Conservation (phyloP, 2,888 invertebrate genomes). For the Stratiomys singularior region DNA sequence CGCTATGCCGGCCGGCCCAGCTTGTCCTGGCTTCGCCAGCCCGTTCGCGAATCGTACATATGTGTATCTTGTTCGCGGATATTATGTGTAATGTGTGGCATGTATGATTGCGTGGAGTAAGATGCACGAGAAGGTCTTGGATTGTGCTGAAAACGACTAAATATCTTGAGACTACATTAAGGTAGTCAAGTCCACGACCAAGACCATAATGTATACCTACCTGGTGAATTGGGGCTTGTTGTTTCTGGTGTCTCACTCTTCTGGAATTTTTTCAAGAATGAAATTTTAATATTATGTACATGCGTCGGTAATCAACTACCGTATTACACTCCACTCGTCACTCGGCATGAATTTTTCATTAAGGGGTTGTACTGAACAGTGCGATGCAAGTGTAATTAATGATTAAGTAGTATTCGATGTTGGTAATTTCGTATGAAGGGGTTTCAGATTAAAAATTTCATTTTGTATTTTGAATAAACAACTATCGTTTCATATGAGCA, state of each 20-base stretch:
- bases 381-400: not conserved
- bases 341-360: slow-evolving; percentile 25
- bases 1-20: not conserved
- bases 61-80: slow-evolving; percentile 10
- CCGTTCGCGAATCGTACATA: not conserved
- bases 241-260: slow-evolving; percentile 25
- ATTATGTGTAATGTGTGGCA: not conserved
- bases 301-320: slow-evolving; percentile 40
- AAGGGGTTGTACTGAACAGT: slow-evolving; percentile 24
- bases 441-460: not conserved
- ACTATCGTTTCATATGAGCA: not conserved
- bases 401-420: not conserved
- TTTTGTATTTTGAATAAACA: not conserved
- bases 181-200: slow-evolving; percentile 28
- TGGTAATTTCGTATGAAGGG: no score
- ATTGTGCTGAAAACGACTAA: slow-evolving; percentile 13
- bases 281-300: slow-evolving; percentile 46
- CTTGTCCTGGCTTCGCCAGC: not conserved
- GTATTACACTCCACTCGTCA: slow-evolving; percentile 38
- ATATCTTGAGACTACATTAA: slow-evolving; percentile 25
- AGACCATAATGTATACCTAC: slow-evolving; percentile 16
- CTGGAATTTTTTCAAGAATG: slow-evolving; percentile 28
- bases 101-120: slow-evolving; percentile 15
- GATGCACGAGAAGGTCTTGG: slow-evolving; percentile 21
- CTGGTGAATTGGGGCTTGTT: slow-evolving; percentile 17